Conservation (phyloP, 1,140 invertebrate species). For the Papilio helenus region DNA sequence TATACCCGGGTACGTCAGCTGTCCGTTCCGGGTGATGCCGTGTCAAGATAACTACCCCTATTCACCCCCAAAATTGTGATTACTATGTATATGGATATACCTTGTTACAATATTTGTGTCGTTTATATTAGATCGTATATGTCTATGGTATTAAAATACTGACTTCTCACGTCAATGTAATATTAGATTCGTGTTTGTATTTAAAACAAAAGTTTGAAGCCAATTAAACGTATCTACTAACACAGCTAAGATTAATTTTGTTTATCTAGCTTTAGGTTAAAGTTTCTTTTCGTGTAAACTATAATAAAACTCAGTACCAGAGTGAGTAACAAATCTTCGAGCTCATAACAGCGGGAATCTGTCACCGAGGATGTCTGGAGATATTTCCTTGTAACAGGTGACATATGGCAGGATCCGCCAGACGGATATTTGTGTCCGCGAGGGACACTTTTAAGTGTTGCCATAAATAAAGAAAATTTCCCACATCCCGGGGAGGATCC, state of each 20-base stretch:
- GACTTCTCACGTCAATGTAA: no score
- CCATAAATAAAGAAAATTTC: slow-evolving; percentile 29
- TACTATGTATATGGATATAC: not conserved
- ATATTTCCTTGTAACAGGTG: slow-evolving; percentile 19
- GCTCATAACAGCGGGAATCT: not conserved
- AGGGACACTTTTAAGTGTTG: slow-evolving; percentile 26
- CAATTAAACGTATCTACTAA: not conserved
- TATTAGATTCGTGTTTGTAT: no score
- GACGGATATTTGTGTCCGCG: slow-evolving; percentile 31
- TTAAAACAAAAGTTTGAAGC: no score
- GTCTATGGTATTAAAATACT: no score
- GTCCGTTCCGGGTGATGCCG: slow-evolving; percentile 1
- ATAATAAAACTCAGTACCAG: slow-evolving; percentile 16
- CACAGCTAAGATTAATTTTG: not conserved
- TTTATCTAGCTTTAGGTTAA: not conserved
- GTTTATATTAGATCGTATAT: no score
- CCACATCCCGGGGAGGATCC: not conserved
- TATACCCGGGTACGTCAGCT: slow-evolving; percentile 1
- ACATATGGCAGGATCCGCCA: slow-evolving; percentile 27
- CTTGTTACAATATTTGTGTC: not conserved
- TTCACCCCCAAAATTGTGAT: not conserved
- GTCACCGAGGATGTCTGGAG: not conserved
- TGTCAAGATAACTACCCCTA: slow-evolving; percentile 12
- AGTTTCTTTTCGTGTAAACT: not conserved
- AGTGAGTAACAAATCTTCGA: slow-evolving; percentile 19